Base-by-base conservation (phyloP, 2,888 invertebrate genomes). In the Acronicta aceris region DNA sequence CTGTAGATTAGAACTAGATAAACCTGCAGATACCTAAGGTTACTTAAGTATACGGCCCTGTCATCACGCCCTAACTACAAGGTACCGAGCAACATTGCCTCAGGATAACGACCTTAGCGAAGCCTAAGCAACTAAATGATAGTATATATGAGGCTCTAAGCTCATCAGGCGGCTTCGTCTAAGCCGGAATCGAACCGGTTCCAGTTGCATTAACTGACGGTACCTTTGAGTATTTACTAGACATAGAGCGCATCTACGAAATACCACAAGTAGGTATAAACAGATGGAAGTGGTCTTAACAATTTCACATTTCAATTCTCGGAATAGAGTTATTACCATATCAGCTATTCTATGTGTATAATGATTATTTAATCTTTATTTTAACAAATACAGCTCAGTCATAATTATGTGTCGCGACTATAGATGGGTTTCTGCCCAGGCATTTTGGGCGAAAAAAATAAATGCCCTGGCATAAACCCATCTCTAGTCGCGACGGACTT, bases 151-250 rank as follows among this genome's bases (percentile, higher is more conserved):
- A 61, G 50, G 38, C 55, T 50, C 56, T 64, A 64, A 52, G 56
- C 68, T 66, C 63, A 70, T 72, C 67, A 56, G 10, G 50, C 41
- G 40, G 58, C 59, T 65, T 64, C 54, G 41, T 36, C 27, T 58
- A 40, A 68, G 67, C 62, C 36, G 54, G 66, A 54, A 69, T 62
- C 45, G 42, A 73, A 75, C 75, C 76, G 62, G 76, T 75, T 75
- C n/a, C 7, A 16, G 7, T 13, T 21, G 41, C 30, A 46, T 15
- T 27, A 48, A 43, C 41, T 17, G 25, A 6, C 1, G 16, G 46
- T 12, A 10, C 17, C 2, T 30, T 21, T 27, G 33, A 21, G 71
- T 65, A 47, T 41, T n/a, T 1, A 30, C 8, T n/a, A 25, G 27
- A 9, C 46, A 13, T 41, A 61, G 53, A 70, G 60, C 61, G 50